Conservation (phyloP, 2,888 invertebrate genomes). For the Dasysyrphus tricinctus region DNA sequence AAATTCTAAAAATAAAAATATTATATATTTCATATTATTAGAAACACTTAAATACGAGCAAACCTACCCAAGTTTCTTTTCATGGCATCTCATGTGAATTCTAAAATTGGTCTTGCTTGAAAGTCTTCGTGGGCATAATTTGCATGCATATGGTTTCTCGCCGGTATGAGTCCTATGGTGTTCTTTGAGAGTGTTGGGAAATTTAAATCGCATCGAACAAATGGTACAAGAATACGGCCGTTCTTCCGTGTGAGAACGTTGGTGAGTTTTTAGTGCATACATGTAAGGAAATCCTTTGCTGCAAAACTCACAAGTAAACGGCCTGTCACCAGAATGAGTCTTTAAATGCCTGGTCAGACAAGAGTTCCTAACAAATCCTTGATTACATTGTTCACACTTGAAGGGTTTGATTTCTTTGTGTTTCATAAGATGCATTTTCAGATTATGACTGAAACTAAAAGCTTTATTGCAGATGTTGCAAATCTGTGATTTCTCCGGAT, state of each 20-base stretch:
- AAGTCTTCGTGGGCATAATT: conserved; percentile 85
- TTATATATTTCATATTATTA: neutral
- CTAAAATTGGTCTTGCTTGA: conserved; percentile 85
- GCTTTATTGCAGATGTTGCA: conserved; percentile 85
- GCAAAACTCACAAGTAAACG: conserved; percentile 85
- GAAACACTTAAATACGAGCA: neutral
- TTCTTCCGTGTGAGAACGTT: conserved; percentile 86
- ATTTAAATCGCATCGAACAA: conserved; percentile 85
- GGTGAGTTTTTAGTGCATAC: conserved; percentile 85
- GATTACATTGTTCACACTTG: conserved; percentile 83
- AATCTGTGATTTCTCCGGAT: conserved; percentile 75
- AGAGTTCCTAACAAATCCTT: conserved; percentile 83
- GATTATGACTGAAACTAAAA: conserved; percentile 86
- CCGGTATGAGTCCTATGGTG: conserved; percentile 86
- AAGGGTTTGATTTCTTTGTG: conserved; percentile 84
- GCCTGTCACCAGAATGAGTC: conserved; percentile 86
- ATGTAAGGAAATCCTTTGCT: conserved; percentile 85
- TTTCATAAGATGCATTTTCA: conserved; percentile 85
- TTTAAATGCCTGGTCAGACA: conserved; percentile 85
- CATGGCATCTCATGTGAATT: conserved; percentile 85
- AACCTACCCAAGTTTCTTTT: neutral
- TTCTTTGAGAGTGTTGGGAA: conserved; percentile 85
- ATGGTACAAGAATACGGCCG: conserved; percentile 86
- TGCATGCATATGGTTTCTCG: conserved; percentile 85
- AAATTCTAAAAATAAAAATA: neutral